Conservation (phyloP, 2,797 vertebrate species). For the Rhincodon typus region DNA sequence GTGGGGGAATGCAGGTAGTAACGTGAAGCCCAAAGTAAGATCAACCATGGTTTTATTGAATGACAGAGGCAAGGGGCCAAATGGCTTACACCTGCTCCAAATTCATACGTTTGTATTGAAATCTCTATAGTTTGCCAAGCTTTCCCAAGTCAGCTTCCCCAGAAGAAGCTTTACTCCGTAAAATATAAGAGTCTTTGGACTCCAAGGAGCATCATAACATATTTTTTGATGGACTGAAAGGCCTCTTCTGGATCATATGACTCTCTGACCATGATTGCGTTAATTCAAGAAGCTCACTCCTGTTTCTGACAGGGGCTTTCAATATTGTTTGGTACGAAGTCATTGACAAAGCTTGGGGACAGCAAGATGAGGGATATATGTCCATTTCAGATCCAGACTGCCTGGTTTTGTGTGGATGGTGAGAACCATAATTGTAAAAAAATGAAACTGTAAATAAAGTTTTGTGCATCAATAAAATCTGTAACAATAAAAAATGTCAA, state of each 20-base stretch:
- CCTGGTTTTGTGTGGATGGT: not conserved
- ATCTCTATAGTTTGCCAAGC: not conserved
- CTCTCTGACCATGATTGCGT: not conserved
- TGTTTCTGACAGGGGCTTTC: not conserved
- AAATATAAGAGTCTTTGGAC: not conserved
- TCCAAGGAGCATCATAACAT: no score
- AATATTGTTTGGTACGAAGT: not conserved
- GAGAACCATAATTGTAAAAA: not conserved
- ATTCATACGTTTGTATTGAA: no score
- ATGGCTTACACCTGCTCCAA: no score
- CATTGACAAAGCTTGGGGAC: not conserved
- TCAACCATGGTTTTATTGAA: no score
- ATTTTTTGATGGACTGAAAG: no score
- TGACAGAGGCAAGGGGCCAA: no score
- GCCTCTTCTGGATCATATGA: no score
- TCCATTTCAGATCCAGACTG: not conserved
- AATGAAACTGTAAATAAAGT: not conserved
- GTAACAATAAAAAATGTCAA: no score
- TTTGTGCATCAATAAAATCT: not conserved
- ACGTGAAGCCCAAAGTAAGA: no score
- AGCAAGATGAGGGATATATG: not conserved
- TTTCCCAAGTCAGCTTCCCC: not conserved
- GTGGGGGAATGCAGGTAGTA: no score
- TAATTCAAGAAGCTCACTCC: not conserved
- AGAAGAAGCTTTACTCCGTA: not conserved